These are phyloP conservation scores for Drosophila littoralis DNA, from an alignment of 1,140 invertebrate genomes.

Conservation along the genomic window DNA sequence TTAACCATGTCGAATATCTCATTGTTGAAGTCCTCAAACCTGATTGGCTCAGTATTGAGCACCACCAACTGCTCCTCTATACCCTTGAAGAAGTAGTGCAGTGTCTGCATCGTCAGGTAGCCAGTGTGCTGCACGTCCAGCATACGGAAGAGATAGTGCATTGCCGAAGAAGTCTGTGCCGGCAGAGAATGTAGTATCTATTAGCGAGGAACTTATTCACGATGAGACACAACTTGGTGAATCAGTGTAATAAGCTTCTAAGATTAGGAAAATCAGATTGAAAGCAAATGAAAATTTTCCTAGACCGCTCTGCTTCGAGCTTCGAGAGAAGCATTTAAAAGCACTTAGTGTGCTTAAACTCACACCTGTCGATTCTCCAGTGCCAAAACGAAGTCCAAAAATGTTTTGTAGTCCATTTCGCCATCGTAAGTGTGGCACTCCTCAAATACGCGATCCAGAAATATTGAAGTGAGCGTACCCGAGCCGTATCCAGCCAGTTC, in stretches of 20 bases:
- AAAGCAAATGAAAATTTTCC: too few relatives aligned
- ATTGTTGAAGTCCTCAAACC: slow-evolving; percentile 97
- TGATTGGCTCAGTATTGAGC: slow-evolving; percentile 93
- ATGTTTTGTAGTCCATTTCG: slow-evolving; percentile 99
- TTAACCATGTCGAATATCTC: slow-evolving; percentile 99
- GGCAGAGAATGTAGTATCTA: not conserved
- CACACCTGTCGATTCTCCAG: slow-evolving; percentile 95
- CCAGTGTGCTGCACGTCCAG: slow-evolving; percentile 95
- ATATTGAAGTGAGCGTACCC: slow-evolving; percentile 95
- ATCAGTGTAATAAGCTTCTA: too few relatives aligned
- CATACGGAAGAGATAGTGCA: slow-evolving; percentile 96
- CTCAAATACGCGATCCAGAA: slow-evolving; percentile 97
- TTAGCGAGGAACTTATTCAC: too few relatives aligned
- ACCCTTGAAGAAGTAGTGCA: slow-evolving; percentile 97
- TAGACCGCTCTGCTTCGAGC: too few relatives aligned
- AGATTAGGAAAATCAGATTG: too few relatives aligned
- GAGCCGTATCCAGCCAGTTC: slow-evolving; percentile 95
- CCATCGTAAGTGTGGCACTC: slow-evolving; percentile 97
- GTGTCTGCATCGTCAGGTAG: slow-evolving; percentile 94
- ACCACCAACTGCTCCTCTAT: slow-evolving; percentile 95
- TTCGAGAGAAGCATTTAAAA: too few relatives aligned
- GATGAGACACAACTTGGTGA: too few relatives aligned
- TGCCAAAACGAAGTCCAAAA: slow-evolving; percentile 96
- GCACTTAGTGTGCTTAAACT: not conserved
- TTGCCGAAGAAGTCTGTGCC: slow-evolving; percentile 88